A percentile compares a stretch with the other conserved stretches of the same genome.
Conservation (phyloP, 2,113 vertebrate species). For the Dipodomys spectabilis region DNA sequence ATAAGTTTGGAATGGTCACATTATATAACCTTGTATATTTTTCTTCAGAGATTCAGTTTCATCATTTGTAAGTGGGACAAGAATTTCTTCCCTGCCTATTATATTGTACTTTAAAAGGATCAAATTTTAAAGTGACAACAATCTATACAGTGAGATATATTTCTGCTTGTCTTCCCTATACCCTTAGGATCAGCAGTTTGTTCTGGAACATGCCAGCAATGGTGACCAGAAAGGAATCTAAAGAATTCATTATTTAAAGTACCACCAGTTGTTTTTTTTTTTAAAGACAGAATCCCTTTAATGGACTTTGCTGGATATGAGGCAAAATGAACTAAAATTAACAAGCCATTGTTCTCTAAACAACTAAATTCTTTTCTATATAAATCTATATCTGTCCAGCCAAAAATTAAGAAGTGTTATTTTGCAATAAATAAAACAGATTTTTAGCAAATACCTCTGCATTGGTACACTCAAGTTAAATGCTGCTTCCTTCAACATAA, state of each 20-base stretch:
- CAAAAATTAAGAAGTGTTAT: conserved; percentile 29
- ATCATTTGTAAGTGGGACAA: background rate
- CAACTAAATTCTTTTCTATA: background rate
- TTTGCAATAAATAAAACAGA: background rate
- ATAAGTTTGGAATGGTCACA: background rate
- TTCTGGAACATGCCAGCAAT: background rate
- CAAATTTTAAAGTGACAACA: background rate
- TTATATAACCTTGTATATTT: background rate
- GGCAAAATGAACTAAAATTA: conserved; percentile 15
- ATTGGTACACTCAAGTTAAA: conserved; percentile 37
- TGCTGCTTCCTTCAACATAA: conserved; percentile 22
- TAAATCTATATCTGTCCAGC: background rate
- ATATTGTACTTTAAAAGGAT: background rate
- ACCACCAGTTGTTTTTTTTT: background rate
- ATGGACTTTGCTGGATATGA: background rate
- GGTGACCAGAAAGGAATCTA: background rate
- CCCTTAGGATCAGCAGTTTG: background rate
- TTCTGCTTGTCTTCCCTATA: background rate
- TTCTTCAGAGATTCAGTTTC: background rate
- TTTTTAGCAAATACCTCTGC: background rate
- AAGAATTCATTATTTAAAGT: conserved; percentile 39
- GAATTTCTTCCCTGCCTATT: background rate
- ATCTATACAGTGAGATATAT: background rate
- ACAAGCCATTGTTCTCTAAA: background rate
- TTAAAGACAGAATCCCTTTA: background rate